A percentile compares a stretch with the other conserved stretches of the same genome.
Evolutionary conservation across 2,797 vertebrate species (phyloP).

Genomic region (Melanotaenia maccullochi): DNA sequence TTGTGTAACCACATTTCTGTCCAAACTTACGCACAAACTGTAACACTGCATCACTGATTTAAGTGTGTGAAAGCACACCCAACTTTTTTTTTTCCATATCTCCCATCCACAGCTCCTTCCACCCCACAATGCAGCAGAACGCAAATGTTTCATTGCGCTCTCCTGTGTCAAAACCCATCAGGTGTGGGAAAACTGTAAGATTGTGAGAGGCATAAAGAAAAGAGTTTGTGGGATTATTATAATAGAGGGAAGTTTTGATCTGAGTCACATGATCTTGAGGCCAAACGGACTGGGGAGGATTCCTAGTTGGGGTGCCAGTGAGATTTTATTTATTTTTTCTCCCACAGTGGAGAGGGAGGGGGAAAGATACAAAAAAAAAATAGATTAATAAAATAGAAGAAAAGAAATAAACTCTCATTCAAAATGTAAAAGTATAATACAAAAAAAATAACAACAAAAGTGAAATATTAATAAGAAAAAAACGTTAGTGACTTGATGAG

Average conservation of each 20-base stretch:
- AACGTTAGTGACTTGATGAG: constrained; percentile 75
- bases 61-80: background rate
- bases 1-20: constrained; percentile 10
- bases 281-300: constrained; percentile 34
- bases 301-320: constrained; percentile 42
- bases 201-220: constrained; percentile 24
- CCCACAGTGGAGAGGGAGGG: constrained; percentile 49
- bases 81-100: constrained; percentile 2
- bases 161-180: constrained; percentile 1
- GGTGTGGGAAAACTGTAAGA: constrained; percentile 22
- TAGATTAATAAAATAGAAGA: constrained; percentile 47
- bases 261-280: constrained; percentile 32
- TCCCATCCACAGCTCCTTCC: constrained; percentile 19
- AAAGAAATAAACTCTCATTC: constrained; percentile 60
- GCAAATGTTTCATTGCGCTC: constrained; percentile 22
- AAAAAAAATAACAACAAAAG: constrained; percentile 77
- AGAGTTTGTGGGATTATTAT: constrained; percentile 30
- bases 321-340: constrained; percentile 26
- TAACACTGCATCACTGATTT: constrained; percentile 14
- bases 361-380: constrained; percentile 50
- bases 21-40: constrained; percentile 18
- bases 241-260: constrained; percentile 57
- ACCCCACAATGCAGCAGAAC: constrained; percentile 7
- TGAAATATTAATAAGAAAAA: constrained; percentile 71
- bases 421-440: constrained; percentile 67